phyloP scores from a whole-genome alignment of 1,140 invertebrate species.

The Papilio dardanus region DNA sequence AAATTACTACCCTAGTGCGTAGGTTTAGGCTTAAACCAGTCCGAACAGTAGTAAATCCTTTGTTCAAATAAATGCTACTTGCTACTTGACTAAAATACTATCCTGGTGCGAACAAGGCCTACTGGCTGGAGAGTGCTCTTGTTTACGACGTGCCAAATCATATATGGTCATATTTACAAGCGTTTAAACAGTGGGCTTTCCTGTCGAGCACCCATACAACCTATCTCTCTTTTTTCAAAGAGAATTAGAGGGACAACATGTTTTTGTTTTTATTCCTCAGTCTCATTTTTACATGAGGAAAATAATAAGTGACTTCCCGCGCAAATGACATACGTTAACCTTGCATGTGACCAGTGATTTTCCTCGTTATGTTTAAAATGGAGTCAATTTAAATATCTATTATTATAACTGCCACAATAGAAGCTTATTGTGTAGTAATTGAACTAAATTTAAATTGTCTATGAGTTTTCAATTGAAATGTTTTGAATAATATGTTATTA shows the following conservation, averaged over 20 bases:
- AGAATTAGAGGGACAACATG: background rate
- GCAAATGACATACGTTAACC: background rate
- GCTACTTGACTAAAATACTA: background rate
- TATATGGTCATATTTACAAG: background rate
- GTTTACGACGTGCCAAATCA: background rate
- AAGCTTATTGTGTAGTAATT: background rate
- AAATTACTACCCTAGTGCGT: no score
- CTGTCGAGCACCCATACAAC: background rate
- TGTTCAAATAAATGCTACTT: no score
- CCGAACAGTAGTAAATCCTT: no score
- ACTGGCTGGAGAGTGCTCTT: no score
- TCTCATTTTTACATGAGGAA: background rate
- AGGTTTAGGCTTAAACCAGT: no score
- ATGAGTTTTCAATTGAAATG: background rate
- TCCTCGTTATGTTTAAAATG: conserved; percentile 13
- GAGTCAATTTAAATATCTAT: conserved; percentile 8
- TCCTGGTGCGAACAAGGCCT: no score
- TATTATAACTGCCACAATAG: background rate
- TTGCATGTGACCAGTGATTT: background rate
- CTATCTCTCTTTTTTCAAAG: background rate
- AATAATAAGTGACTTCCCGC: background rate
- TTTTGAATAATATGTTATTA: no score
- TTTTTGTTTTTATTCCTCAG: background rate
- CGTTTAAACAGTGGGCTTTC: background rate
- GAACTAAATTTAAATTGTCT: background rate